phyloP scores from a whole-genome alignment of 2,888 invertebrate species.

The Oscheius sp. region DNA sequence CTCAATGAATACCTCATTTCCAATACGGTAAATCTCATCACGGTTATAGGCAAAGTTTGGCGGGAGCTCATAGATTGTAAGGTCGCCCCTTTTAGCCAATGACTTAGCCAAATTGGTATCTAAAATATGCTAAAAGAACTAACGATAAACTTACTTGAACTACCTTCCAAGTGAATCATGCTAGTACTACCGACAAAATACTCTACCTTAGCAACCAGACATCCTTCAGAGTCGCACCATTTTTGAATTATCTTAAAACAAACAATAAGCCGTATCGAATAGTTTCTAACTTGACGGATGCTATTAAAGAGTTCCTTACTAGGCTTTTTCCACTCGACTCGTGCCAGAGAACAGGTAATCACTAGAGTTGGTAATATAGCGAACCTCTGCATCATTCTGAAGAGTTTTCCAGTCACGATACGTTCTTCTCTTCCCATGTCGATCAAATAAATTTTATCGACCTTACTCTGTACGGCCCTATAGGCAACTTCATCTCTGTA shows the following conservation, averaged over 20 bases:
- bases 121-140: background rate
- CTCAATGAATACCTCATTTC: background rate
- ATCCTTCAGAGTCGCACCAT: slow-evolving; percentile 14
- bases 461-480: background rate
- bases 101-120: slow-evolving; percentile 14
- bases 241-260: slow-evolving; percentile 2
- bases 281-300: slow-evolving; percentile 1
- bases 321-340: slow-evolving; percentile 1
- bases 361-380: slow-evolving; percentile 14
- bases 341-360: background rate
- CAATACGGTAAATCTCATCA: background rate
- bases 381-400: slow-evolving; percentile 10
- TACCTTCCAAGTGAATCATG: slow-evolving; percentile 14
- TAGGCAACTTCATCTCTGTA: slow-evolving; percentile 6
- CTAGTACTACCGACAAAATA: slow-evolving; percentile 1
- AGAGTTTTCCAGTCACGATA: background rate
- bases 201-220: background rate
- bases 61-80: background rate
- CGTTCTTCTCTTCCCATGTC: slow-evolving; percentile 15
- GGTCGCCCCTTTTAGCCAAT: slow-evolving; percentile 9
- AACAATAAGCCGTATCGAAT: background rate
- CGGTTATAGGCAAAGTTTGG: background rate
- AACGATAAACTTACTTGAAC: background rate
- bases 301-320: background rate
- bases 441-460: slow-evolving; percentile 10